phyloP scores from a whole-genome alignment of 2,113 vertebrate species.

The Chaenocephalus aceratus region DNA sequence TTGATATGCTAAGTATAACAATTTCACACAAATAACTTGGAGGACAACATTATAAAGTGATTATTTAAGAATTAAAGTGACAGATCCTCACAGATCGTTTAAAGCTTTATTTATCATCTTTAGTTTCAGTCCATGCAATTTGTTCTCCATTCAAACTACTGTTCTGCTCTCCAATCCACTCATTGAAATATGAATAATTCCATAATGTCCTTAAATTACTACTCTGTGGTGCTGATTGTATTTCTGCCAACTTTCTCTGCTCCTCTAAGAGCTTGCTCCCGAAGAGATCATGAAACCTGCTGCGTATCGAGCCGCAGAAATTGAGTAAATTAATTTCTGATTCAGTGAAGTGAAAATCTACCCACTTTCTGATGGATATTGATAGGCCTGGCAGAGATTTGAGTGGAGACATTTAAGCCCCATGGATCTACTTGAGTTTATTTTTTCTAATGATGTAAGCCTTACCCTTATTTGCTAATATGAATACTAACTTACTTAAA shows the following conservation, averaged over 20 bases:
- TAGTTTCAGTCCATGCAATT: conserved; percentile 6
- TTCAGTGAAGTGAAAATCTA: conserved; percentile 59
- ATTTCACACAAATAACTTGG: too few species aligned
- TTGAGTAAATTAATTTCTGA: conserved; percentile 53
- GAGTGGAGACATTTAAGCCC: conserved; percentile 19
- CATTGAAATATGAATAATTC: conserved; percentile 41
- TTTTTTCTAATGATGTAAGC: conserved; percentile 6
- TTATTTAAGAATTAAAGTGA: too few species aligned
- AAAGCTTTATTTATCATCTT: not conserved
- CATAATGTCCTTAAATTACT: conserved; percentile 30
- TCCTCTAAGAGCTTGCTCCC: not conserved
- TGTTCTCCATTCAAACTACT: conserved; percentile 3
- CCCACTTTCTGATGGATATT: conserved; percentile 43
- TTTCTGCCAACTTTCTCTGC: conserved; percentile 27
- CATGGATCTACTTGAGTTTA: conserved; percentile 2
- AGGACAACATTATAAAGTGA: too few species aligned
- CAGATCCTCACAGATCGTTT: not conserved
- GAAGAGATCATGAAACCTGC: conserved; percentile 28
- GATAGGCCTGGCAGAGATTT: conserved; percentile 27
- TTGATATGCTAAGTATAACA: too few species aligned
- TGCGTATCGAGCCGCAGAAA: conserved; percentile 37
- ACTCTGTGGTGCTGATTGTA: not conserved
- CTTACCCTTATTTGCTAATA: conserved; percentile 1
- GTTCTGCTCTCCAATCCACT: conserved; percentile 3
- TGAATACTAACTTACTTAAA: not conserved